phyloP scores from a whole-genome alignment of 2,888 invertebrate species.

The Eucera pruinosa region DNA sequence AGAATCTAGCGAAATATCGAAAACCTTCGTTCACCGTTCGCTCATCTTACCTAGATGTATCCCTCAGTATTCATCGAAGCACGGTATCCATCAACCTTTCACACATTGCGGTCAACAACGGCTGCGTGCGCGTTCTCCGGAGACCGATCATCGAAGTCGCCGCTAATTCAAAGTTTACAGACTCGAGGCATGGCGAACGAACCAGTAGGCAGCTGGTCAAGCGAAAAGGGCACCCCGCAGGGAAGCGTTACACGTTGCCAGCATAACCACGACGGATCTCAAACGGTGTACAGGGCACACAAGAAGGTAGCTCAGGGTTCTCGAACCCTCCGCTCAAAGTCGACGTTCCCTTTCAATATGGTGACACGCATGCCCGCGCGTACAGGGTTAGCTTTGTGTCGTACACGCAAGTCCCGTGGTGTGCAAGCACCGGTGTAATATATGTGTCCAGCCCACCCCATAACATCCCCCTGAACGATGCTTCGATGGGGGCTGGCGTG shows the following conservation, averaged over 20 bases:
- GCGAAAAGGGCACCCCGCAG: slow-evolving; percentile 73
- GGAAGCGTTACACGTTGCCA: slow-evolving; percentile 71
- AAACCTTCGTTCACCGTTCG: too few relatives aligned
- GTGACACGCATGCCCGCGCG: slow-evolving; percentile 58
- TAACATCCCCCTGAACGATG: slow-evolving; percentile 48
- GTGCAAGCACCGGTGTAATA: slow-evolving; percentile 31
- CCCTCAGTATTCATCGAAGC: not conserved
- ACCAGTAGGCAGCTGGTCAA: slow-evolving; percentile 76
- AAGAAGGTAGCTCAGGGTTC: slow-evolving; percentile 33
- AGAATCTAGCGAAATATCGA: too few relatives aligned
- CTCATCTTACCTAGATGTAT: not conserved
- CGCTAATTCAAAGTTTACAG: slow-evolving; percentile 41
- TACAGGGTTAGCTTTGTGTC: slow-evolving; percentile 31
- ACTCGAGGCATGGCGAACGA: slow-evolving; percentile 11
- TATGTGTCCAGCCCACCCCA: slow-evolving; percentile 43
- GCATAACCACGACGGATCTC: slow-evolving; percentile 62
- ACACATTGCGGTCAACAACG: not conserved
- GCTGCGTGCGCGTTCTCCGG: slow-evolving; percentile 32
- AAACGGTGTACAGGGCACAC: too few relatives aligned
- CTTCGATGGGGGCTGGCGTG: slow-evolving; percentile 29
- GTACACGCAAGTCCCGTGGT: slow-evolving; percentile 32
- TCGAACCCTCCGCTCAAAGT: slow-evolving; percentile 23
- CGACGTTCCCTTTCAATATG: slow-evolving; percentile 56
- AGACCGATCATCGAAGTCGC: slow-evolving; percentile 20
- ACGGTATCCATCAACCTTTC: not conserved